A percentile compares a stretch with the other conserved stretches of the same genome.
Evolutionary conservation across 2,113 vertebrate species (phyloP).

Genomic region (Chascanopsetta lugubris): DNA sequence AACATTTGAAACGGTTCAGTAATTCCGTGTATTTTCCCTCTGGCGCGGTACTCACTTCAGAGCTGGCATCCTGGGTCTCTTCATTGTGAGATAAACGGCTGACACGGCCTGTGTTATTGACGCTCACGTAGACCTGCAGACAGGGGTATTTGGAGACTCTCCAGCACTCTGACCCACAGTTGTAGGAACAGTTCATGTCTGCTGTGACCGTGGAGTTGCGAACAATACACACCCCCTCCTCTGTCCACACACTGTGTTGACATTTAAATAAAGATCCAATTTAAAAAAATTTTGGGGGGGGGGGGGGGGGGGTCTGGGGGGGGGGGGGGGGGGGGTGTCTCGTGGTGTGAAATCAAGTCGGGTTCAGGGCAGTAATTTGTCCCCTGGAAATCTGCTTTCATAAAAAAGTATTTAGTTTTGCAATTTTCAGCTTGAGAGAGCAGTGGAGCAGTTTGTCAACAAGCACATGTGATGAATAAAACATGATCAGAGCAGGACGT

Average conservation of each 20-base stretch:
- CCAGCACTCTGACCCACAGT: conserved; percentile 93
- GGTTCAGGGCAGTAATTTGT: conserved; percentile 28
- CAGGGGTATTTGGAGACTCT: conserved; percentile 92
- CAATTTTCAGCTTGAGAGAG: conserved; percentile 39
- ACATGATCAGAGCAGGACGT: conserved; percentile 29
- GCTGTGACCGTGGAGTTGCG: conserved; percentile 90
- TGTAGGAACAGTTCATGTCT: conserved; percentile 92
- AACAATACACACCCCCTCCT: conserved; percentile 88
- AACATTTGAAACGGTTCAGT: conserved; percentile 64
- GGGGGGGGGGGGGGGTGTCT: background rate
- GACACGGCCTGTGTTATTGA: conserved; percentile 89
- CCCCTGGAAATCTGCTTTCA: conserved; percentile 14
- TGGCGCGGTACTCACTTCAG: conserved; percentile 84
- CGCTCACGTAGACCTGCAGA: conserved; percentile 93
- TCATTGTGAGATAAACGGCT: conserved; percentile 91
- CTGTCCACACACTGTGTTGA: conserved; percentile 88
- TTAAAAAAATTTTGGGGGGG: background rate
- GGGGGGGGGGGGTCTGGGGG: too few relatives aligned
- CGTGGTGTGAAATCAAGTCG: conserved; percentile 6
- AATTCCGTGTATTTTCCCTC: conserved; percentile 53
- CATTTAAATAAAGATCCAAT: conserved; percentile 46
- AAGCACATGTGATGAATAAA: conserved; percentile 50
- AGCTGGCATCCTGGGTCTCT: conserved; percentile 90
- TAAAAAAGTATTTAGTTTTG: conserved; percentile 19
- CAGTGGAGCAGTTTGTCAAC: conserved; percentile 37